Conservation (phyloP, 1,140 invertebrate genomes). For the Drosophila dunni region DNA sequence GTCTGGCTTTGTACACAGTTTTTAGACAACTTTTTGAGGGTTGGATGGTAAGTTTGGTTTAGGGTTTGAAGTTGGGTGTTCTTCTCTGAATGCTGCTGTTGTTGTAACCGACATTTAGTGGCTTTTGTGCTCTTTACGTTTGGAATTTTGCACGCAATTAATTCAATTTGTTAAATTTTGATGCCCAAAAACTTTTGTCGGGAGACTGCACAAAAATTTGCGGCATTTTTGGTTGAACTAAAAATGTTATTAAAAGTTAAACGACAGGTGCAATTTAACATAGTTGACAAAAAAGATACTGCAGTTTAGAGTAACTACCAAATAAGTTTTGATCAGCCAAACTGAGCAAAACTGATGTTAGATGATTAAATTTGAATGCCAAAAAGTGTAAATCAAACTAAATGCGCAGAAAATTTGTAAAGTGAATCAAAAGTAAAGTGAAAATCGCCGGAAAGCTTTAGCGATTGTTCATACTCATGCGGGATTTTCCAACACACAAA, state of each 20-base stretch:
- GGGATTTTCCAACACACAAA: conserved; percentile 5
- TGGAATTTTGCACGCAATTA: conserved; percentile 62
- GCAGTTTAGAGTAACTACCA: background rate
- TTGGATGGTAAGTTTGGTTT: background rate
- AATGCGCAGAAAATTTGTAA: conserved; percentile 15
- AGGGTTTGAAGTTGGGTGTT: background rate
- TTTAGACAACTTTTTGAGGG: conserved; percentile 39
- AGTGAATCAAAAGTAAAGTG: conserved; percentile 12
- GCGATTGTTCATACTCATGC: conserved; percentile 10
- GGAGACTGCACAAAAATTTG: conserved; percentile 14
- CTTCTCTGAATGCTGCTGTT: conserved; percentile 24
- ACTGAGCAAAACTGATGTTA: background rate
- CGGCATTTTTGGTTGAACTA: conserved; percentile 25
- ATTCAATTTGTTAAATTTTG: conserved; percentile 62
- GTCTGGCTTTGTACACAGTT: conserved; percentile 14
- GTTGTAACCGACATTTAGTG: conserved; percentile 58
- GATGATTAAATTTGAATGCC: background rate
- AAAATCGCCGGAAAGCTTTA: conserved; percentile 43
- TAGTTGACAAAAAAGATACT: background rate
- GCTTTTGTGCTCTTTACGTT: conserved; percentile 46
- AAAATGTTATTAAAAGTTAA: conserved; percentile 36
- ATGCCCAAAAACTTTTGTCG: conserved; percentile 21
- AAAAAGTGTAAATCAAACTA: conserved; percentile 25
- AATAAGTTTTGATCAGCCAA: background rate
- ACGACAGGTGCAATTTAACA: conserved; percentile 17